Evolutionary conservation across 1,140 invertebrate species (phyloP).

Genomic region (Sycobia sp.): DNA sequence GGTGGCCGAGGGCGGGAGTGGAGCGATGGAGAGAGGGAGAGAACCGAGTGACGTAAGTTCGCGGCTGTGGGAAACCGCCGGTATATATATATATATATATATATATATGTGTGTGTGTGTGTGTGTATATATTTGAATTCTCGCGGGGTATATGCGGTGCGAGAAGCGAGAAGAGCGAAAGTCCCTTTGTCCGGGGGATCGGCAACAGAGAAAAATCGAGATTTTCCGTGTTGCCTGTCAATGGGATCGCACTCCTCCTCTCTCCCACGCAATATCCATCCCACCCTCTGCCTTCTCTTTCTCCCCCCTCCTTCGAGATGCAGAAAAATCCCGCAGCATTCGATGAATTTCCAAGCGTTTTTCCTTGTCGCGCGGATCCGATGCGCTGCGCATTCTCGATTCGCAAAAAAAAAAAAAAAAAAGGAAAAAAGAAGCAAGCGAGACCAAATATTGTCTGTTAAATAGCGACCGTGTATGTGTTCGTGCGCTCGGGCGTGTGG

Average conservation of each 20-base stretch:
- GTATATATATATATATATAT: no score
- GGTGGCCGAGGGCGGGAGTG: background rate
- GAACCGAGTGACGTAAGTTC: conserved; percentile 15
- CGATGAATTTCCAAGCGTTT: background rate
- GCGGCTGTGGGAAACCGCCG: background rate
- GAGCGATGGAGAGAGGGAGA: no score
- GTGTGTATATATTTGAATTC: conserved; percentile 19
- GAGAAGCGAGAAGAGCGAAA: no score
- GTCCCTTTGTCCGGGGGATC: conserved; percentile 3
- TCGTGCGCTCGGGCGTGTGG: no score
- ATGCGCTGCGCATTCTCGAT: background rate
- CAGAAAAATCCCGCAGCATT: no score
- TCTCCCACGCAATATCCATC: no score
- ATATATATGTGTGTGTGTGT: no score
- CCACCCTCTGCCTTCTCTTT: background rate
- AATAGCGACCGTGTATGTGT: no score
- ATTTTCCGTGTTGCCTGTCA: background rate
- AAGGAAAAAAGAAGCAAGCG: no score
- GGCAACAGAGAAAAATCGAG: background rate
- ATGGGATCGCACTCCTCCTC: background rate
- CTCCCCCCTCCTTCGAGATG: no score
- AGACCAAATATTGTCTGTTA: background rate
- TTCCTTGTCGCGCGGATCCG: background rate
- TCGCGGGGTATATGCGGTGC: background rate
- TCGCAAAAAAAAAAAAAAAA: background rate